phyloP scores from a whole-genome alignment of 2,113 vertebrate genomes.

The Anhinga anhinga region DNA sequence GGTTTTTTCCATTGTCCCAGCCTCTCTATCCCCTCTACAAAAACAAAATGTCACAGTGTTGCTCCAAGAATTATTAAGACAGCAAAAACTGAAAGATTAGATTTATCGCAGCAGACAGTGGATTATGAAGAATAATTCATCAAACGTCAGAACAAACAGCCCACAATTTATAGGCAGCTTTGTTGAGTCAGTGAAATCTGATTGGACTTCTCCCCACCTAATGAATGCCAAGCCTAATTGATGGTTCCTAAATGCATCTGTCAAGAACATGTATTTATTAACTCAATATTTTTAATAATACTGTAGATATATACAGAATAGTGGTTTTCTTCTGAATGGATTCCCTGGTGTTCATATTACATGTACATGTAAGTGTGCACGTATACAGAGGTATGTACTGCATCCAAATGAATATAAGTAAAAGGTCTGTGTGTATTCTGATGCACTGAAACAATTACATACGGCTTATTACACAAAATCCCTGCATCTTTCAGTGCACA shows the following conservation, averaged over 20 bases:
- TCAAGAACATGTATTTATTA: constrained; percentile 72
- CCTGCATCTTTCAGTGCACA: not conserved
- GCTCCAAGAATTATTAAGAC: constrained; percentile 76
- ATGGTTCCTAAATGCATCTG: constrained; percentile 70
- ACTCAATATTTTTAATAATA: constrained; percentile 73
- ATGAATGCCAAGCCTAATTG: constrained; percentile 76
- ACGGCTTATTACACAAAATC: not conserved
- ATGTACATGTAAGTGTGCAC: not conserved
- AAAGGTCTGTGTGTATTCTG: not conserved
- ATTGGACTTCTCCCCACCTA: constrained; percentile 70
- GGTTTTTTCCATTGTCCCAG: not conserved
- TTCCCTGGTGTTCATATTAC: not conserved
- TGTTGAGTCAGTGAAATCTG: constrained; percentile 73
- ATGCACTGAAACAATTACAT: not conserved
- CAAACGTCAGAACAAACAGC: constrained; percentile 76
- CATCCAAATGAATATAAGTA: not conserved
- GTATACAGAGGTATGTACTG: not conserved
- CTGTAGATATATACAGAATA: not conserved
- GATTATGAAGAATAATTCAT: constrained; percentile 85
- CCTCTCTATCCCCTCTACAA: not conserved
- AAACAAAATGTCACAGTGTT: constrained; percentile 56
- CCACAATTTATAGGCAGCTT: constrained; percentile 74
- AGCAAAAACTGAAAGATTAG: constrained; percentile 74
- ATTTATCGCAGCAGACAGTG: constrained; percentile 75
- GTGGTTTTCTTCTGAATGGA: not conserved